Conservation (phyloP, 1,140 invertebrate species). For the Bursaphelenchus mucronatus region DNA sequence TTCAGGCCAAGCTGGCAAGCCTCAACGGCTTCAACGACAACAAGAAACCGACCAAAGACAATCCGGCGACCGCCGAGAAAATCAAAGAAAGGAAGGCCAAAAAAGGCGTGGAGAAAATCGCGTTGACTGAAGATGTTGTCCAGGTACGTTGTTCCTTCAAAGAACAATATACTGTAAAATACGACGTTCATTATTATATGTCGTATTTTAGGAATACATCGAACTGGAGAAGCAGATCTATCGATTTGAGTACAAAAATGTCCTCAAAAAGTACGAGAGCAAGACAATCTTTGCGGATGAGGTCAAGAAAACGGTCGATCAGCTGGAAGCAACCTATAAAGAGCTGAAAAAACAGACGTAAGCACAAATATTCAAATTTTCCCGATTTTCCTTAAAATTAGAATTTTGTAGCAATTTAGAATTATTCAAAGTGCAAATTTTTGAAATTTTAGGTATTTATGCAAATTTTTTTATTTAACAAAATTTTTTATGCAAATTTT, state of each 20-base stretch:
- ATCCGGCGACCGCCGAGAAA: background rate
- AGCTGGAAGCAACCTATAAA: slow-evolving; percentile 59
- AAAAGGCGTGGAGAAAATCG: slow-evolving; percentile 24
- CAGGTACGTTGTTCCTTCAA: slow-evolving; percentile 30
- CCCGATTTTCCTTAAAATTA: slow-evolving; percentile 4
- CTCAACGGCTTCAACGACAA: too few species aligned
- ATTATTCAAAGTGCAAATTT: too few species aligned
- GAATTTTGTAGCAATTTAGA: too few species aligned
- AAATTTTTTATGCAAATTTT: too few species aligned
- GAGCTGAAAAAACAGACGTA: slow-evolving; percentile 61
- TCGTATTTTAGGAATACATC: slow-evolving; percentile 46
- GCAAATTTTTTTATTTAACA: too few species aligned
- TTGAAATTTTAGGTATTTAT: too few species aligned
- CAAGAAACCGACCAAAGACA: too few species aligned
- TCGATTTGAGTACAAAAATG: slow-evolving; percentile 48
- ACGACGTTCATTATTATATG: background rate
- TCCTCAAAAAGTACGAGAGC: slow-evolving; percentile 55
- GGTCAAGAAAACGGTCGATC: slow-evolving; percentile 52
- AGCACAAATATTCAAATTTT: slow-evolving; percentile 23
- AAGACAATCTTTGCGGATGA: slow-evolving; percentile 58
- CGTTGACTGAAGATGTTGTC: slow-evolving; percentile 53
- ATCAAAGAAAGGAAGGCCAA: slow-evolving; percentile 11
- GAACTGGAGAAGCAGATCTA: slow-evolving; percentile 52
- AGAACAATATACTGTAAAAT: background rate
- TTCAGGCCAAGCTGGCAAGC: too few species aligned